Evolutionary conservation across 2,113 vertebrate species (phyloP).

Genomic region (Indri indri): DNA sequence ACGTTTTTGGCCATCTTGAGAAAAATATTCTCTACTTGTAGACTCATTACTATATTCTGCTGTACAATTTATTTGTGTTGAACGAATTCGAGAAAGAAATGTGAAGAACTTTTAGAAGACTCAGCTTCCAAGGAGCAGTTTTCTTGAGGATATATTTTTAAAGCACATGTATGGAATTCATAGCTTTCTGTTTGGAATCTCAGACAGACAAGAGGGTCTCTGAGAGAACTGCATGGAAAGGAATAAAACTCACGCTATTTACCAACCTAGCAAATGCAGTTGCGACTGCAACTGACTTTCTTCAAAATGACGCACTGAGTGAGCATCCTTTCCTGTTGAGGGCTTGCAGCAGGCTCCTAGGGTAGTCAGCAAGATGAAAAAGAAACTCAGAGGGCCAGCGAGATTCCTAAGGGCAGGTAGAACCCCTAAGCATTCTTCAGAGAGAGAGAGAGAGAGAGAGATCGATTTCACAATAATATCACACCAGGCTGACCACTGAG

Average conservation of each 20-base stretch:
- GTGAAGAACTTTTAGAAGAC: not conserved
- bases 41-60: not conserved
- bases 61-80: not conserved
- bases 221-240: not conserved
- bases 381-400: not conserved
- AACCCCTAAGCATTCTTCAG: not conserved
- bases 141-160: not conserved
- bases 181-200: not conserved
- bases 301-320: not conserved
- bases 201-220: not conserved
- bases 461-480: not conserved
- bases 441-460: not conserved
- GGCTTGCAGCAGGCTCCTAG: not conserved
- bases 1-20: not conserved
- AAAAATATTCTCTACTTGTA: not conserved
- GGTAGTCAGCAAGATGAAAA: not conserved
- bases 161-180: not conserved
- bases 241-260: not conserved
- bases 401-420: not conserved
- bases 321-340: not conserved
- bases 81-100: not conserved
- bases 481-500: not conserved
- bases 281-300: not conserved
- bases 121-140: not conserved
- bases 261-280: not conserved